Evolutionary conservation across 2,888 invertebrate species (phyloP), one percentile per base, ranked within the genome.

Genomic region (Trissolcus brochymenae): DNA sequence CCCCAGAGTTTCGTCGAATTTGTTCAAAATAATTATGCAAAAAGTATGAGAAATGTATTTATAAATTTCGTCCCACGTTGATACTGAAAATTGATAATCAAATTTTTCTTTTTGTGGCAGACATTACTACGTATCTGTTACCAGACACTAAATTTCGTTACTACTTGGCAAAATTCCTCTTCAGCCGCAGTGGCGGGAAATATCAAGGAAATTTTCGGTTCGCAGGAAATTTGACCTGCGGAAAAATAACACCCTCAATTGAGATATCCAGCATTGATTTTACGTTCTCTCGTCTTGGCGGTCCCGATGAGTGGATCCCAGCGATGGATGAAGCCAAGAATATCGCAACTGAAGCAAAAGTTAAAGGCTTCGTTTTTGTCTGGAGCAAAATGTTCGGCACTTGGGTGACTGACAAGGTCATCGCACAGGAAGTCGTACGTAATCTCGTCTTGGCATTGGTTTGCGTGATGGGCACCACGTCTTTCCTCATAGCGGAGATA

Each of bases 401-500:
- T 79, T 95, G 95, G 95, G 93, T 93, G 50, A 94, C 94, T 0
- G 95, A 95, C 85, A 95, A 95, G 90, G 91, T 93, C 7, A 94
- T 96, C 76, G 93, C 93, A 6, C 90, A 91, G 21, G 96, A 96
- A 90, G 93, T 96, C 13, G 92, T 93, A 81, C 90, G 95, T 76
- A 96, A 95, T 88, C 91, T 96, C 71, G 91, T 93, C 67, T 88
- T 96, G 54, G 95, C 95, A 0, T 90, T 95, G 70, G 84, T 93
- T 35, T 95, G 95, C 87, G 95, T 96, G 0, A 95, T 95, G 93
- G 85, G 92, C n/a, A 95, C 94, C 82, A 95, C 95, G 0, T 88
- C 93, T 13, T 85, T 95, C 25, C 90, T 96, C 25, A 94, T 96
- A 80, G 94, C 94, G 7, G 94, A 95, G 88, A 85, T 94, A 13